phyloP scores from a whole-genome alignment of 2,888 invertebrate genomes.

The Nezara viridula region DNA sequence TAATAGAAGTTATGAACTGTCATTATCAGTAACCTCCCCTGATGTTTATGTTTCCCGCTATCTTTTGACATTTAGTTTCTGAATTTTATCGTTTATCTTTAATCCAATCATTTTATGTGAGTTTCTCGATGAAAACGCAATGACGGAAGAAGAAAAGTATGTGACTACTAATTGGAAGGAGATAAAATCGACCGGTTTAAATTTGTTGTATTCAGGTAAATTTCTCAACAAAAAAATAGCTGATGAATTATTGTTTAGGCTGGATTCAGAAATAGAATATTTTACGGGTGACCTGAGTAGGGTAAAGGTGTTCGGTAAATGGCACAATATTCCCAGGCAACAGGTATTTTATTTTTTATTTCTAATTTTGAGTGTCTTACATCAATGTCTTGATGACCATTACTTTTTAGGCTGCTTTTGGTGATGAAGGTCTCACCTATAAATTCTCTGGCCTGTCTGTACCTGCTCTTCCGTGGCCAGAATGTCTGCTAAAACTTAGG shows the following conservation, averaged over 20 bases:
- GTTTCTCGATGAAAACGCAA: neutral
- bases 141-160: slow-evolving; percentile 1
- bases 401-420: slow-evolving; percentile 73
- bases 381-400: neutral
- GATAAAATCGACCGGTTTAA: slow-evolving; percentile 72
- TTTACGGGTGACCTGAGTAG: slow-evolving; percentile 76
- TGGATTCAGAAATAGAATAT: slow-evolving; percentile 75
- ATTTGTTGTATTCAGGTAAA: slow-evolving; percentile 72
- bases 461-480: slow-evolving; percentile 77
- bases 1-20: neutral
- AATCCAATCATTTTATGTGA: no score
- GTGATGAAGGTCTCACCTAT: slow-evolving; percentile 77
- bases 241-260: slow-evolving; percentile 70
- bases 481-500: slow-evolving; percentile 71
- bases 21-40: neutral
- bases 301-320: slow-evolving; percentile 77
- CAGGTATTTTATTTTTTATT: slow-evolving; percentile 70
- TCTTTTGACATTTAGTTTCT: neutral
- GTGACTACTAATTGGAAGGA: slow-evolving; percentile 67
- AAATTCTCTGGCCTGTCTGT: slow-evolving; percentile 77
- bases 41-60: neutral
- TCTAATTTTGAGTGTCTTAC: neutral
- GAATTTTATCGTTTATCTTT: no score
- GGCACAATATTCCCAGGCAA: slow-evolving; percentile 77
- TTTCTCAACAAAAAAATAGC: slow-evolving; percentile 68